Evolutionary conservation across 2,797 vertebrate species (phyloP), one percentile per base, ranked within the genome.

Genomic region (Danio kyathit): DNA sequence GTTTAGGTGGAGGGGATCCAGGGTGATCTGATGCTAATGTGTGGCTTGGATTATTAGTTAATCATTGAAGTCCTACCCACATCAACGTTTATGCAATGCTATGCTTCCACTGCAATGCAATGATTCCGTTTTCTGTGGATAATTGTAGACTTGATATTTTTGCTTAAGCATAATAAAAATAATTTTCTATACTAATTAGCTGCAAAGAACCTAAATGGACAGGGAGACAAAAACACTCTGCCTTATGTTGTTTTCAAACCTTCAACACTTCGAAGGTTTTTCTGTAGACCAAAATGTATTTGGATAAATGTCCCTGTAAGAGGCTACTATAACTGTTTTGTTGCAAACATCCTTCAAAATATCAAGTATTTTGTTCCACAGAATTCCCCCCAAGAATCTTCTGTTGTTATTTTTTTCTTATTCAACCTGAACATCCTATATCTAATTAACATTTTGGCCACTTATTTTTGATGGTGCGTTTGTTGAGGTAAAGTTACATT

Each of bases 21-120:
- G 57, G 11, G 54, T 19, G 17, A 29, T 29, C 29, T 3, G 1
- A 29, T 14, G 59, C 7, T 61, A 40, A 38, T 6, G 14, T 40
- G 3, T 38, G 3, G 29, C 59, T 29, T 61, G 8, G 6, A 14
- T 29, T 29, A 29, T 29, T 29, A 29, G 29, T 29, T 29, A 29
- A 29, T 29, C 29, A 29, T n/a, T n/a, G n/a, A n/a, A 29, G 29
- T 29, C 29, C 29, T 29, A 29, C 29, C 29, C 29, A 3, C 29
- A 29, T 29, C 29, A 3, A 29, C 38, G 12, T 41, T 1, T 19
- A 56, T 44, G 71, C 40, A 52, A 17, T 5, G 71, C 78, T 13
- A 76, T 80, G 82, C 81, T n/a, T 86, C 81, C 81, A 69, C 43
- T 44, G 71, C 38, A 52, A 17, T 5, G 71, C 78, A 13, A 76